A percentile compares a stretch with the other conserved stretches of the same genome.
These are phyloP conservation scores for Lasioglossum baleicum DNA, from an alignment of 1,140 invertebrate genomes.

Conservation along the genomic window DNA sequence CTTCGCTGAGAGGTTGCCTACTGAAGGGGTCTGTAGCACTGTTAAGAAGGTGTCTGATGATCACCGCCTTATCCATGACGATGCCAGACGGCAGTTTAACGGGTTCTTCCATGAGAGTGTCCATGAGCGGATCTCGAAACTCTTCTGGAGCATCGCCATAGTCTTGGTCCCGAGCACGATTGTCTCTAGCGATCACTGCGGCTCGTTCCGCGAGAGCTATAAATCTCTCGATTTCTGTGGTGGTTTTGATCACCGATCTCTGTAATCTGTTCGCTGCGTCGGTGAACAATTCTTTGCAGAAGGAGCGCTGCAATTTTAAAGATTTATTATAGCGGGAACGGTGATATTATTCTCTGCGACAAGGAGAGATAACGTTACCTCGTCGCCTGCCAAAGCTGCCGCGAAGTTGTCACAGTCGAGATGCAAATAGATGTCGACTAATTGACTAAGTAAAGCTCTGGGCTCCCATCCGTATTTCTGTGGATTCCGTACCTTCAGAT, in stretches of 20 bases:
- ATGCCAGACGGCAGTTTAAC: conserved; percentile 96
- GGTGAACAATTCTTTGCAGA: conserved; percentile 94
- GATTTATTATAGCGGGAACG: neutral
- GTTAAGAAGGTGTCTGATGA: conserved; percentile 95
- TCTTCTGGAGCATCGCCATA: conserved; percentile 98
- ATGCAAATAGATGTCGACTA: conserved; percentile 98
- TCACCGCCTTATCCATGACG: conserved; percentile 97
- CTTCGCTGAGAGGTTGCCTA: conserved; percentile 93
- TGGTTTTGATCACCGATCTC: conserved; percentile 90
- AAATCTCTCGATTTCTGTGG: conserved; percentile 91
- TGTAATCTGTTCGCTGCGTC: conserved; percentile 91
- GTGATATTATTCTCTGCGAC: neutral
- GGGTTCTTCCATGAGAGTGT: conserved; percentile 98
- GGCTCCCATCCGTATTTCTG: conserved; percentile 99
- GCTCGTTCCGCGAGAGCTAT: conserved; percentile 89
- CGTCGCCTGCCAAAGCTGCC: conserved; percentile 92
- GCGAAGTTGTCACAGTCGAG: conserved; percentile 95
- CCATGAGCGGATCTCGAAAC: conserved; percentile 98
- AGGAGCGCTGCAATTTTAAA: conserved; percentile 88
- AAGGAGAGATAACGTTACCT: conserved; percentile 80
- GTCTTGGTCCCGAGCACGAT: conserved; percentile 93
- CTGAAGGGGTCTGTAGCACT: conserved; percentile 99
- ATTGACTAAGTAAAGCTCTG: conserved; percentile 90
- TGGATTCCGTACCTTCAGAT: conserved; percentile 96
- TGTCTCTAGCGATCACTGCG: conserved; percentile 88